Conservation (phyloP, 2,888 invertebrate species). For the Apomyelois bistriatella region DNA sequence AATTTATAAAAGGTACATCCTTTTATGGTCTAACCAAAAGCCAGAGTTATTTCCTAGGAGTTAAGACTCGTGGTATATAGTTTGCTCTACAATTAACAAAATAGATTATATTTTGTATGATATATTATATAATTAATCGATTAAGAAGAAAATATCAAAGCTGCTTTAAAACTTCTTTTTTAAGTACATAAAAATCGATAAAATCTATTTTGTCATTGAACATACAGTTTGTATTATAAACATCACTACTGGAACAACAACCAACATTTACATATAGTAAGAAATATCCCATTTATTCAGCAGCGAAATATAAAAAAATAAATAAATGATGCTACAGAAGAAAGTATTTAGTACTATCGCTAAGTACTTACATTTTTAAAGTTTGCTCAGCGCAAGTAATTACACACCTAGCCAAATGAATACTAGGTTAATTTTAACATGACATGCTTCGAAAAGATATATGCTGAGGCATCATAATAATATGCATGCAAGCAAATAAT, state of each 20-base stretch:
- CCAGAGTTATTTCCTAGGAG: neutral
- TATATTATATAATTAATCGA: too few relatives aligned
- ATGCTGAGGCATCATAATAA: slow-evolving; percentile 22
- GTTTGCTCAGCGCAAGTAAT: slow-evolving; percentile 75
- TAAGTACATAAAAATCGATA: neutral
- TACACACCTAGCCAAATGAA: slow-evolving; percentile 75
- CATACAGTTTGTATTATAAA: neutral
- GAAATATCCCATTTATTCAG: neutral
- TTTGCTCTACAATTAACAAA: neutral
- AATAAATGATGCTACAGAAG: slow-evolving; percentile 6
- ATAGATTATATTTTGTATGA: neutral
- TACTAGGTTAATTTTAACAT: slow-evolving; percentile 54
- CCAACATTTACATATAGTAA: neutral
- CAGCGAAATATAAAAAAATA: neutral
- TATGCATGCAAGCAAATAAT: slow-evolving; percentile 38
- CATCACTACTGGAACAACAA: neutral
- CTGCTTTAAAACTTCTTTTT: neutral
- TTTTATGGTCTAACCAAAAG: too few relatives aligned
- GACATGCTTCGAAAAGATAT: slow-evolving; percentile 36
- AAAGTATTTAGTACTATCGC: slow-evolving; percentile 30
- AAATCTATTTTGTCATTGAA: neutral
- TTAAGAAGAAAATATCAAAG: too few relatives aligned
- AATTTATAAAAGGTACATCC: too few relatives aligned
- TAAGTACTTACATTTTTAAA: slow-evolving; percentile 68
- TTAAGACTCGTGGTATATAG: neutral